Evolutionary conservation across 2,888 invertebrate species (phyloP), one percentile per base, ranked within the genome.

Genomic region (Dicycla oo): DNA sequence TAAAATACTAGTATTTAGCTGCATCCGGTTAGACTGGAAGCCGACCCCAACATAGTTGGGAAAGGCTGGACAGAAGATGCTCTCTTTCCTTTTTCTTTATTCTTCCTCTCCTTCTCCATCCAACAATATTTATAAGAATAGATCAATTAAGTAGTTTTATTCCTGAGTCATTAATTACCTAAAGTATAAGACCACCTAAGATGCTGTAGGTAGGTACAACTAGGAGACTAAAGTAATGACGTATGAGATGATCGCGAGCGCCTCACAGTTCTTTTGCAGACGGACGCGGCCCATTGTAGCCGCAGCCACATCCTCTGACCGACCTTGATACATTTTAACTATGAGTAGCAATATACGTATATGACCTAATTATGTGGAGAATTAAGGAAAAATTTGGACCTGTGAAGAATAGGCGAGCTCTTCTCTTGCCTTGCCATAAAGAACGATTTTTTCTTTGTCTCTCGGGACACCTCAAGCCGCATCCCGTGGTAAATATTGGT

Each of bases 271-370:
- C 47, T 11, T 60, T 40, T 20, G 20, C 49, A 54, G 66, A 56
- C 82, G 77, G 77, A 81, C 71, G 69, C 51, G 30, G 34, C 60
- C 60, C 57, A 74, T 78, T 81, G 64, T 38, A 26, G 18, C 43
- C 47, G 30, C 34, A 34, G n/a, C 10, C 47, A 60, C 69, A 66
- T 82, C 82, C 79, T 78, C 43, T 56, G n/a, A 47, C 38, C 65
- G 60, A 61, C 65, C 64, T 69, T 45, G 51, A 23, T 18, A 30
- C 20, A 20, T 64, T 69, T 62, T 61, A 43, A 40, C 45, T 62
- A 49, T 26, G 38, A 30, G 38, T 38, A 38, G 38, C 38, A 8
- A 8, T 38, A 38, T 15, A 15, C 49, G 13, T 11, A 30, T 30
- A 34, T 23, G 23, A 10, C 23, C 13, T 0, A 73, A 72, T 73